Evolutionary conservation across 2,888 invertebrate species (phyloP), one percentile per base, ranked within the genome.

Genomic region (Macrosoma leucophasiata): DNA sequence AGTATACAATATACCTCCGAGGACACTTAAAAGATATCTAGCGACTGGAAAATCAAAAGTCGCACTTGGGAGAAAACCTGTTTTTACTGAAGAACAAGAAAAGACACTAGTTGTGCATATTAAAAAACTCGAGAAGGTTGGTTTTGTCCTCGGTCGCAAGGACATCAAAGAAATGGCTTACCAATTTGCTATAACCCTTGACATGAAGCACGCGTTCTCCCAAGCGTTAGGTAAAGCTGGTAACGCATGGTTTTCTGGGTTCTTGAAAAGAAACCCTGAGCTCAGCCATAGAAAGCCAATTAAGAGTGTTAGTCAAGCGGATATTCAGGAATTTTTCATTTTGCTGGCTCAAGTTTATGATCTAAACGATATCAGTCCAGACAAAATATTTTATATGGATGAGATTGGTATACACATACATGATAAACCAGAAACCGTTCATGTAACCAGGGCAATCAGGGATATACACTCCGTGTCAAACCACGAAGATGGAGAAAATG

Each of bases 101-200:
- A 32, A 18, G 2, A 24, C 18, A 8, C n/a, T 32, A n/a, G 31
- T 32, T 7, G 19, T 8, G 2, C 31, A 19, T 7, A 34, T 29
- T 3, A 29, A 34, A 15, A 29, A 35, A 13, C 8, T 35, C 13
- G 33, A 33, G 29, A 36, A 26, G n/a, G 39, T 35, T 10, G 35
- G 41, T 19, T 39, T 43, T 34, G 34, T 34, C 1, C 36, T 33
- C 13, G 32, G 36, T 4, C 27, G 37, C 26, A 37, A 35, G 22
- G 37, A 40, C 8, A 30, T 40, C 6, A 36, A 43, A 29, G 22
- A 36, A 36, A 36, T 41, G 22, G 41, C 39, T 8, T 45, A 34
- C 31, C 30, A 34, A 20, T 22, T 36, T 15, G 44, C 41, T 10
- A 23, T 28, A 29, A 36, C 36, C 14, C 24, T 36, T 2, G 30